Base-by-base conservation (phyloP, 2,797 vertebrate species). In the Coluber constrictor region DNA sequence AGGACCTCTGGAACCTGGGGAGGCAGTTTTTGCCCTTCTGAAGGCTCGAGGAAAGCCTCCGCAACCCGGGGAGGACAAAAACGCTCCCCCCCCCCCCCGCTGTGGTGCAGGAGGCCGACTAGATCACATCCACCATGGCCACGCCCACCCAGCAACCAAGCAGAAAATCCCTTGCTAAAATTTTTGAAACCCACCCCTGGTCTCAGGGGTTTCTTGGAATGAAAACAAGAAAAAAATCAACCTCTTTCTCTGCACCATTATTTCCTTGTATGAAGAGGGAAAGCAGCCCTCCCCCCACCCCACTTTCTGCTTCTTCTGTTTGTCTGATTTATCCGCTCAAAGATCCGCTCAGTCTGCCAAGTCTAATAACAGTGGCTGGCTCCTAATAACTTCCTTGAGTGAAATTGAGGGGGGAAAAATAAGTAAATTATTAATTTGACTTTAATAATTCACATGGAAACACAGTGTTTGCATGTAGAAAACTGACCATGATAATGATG, bases 401-500 rank as follows among this genome's bases (percentile, higher is more conserved):
- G 89, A 94, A 91, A 94, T 93, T 83, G n/a, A 70, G n/a, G n/a
- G 43, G 23, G 23, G 5, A 6, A 27, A 27, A 63, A 15, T 51
- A 83, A 83, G 54, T 97, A 90, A 96, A 97, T 96, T 95, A 96
- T 96, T 94, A 93, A 96, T 91, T 87, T 16, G 74, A 63, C 87
- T 92, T 97, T 43, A 96, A 96, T 97, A 93, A 96, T 97, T 97
- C 83, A 97, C 20, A 9, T 93, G 93, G 90, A 93, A 94, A 87
- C 90, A 94, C 27, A 91, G 92, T 89, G 43, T 83, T 55, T 94
- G 93, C 93, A 93, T 95, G 93, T 93, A 94, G 95, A 5, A 37
- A 94, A 91, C 95, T 96, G 96, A 95, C 94, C 95, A n/a, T 92
- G 94, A 86, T 94, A 60, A 94, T 93, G 92, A 95, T 87, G 94